Percentiles rank a stretch among this genome's conserved stretches.
These are phyloP conservation scores for Enteromius argenteus DNA, from an alignment of 2,797 vertebrate genomes.

Conservation along the genomic window DNA sequence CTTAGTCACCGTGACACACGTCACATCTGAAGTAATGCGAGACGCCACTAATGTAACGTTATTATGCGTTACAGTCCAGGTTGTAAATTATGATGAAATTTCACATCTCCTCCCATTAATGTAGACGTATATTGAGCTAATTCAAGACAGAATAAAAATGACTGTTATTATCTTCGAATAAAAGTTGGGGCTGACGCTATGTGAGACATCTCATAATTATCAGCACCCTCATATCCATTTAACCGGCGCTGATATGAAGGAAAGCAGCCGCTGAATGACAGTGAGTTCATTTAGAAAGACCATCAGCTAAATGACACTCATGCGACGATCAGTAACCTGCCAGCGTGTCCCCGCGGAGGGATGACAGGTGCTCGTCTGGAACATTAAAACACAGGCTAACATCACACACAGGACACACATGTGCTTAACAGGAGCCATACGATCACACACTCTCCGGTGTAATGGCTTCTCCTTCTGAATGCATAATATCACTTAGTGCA, in stretches of 20 bases:
- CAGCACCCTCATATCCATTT: conserved; percentile 81
- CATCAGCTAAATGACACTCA: conserved; percentile 76
- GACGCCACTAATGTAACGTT: conserved; percentile 57
- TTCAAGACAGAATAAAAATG: conserved; percentile 84
- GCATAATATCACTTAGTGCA: conserved; percentile 37
- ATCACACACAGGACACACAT: conserved; percentile 76
- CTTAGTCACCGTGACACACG: conserved; percentile 41
- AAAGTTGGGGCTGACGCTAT: conserved; percentile 70
- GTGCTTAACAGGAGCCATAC: conserved; percentile 68
- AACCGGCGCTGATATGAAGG: conserved; percentile 81
- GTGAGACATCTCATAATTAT: conserved; percentile 86
- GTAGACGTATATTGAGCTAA: conserved; percentile 66
- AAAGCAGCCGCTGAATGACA: conserved; percentile 83
- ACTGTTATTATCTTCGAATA: conserved; percentile 85
- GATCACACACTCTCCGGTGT: conserved; percentile 1
- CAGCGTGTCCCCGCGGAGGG: conserved; percentile 68
- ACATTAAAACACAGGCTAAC: conserved; percentile 78
- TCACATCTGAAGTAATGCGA: conserved; percentile 52
- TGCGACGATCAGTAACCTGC: conserved; percentile 77
- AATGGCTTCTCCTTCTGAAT: conserved; percentile 57
- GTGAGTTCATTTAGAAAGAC: conserved; percentile 75
- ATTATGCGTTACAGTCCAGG: conserved; percentile 57
- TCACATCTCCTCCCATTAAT: conserved; percentile 57
- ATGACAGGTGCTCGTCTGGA: conserved; percentile 81
- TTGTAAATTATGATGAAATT: conserved; percentile 60